Evolutionary conservation across 1,140 invertebrate species (phyloP).

Genomic region (Brachionus plicatilis): DNA sequence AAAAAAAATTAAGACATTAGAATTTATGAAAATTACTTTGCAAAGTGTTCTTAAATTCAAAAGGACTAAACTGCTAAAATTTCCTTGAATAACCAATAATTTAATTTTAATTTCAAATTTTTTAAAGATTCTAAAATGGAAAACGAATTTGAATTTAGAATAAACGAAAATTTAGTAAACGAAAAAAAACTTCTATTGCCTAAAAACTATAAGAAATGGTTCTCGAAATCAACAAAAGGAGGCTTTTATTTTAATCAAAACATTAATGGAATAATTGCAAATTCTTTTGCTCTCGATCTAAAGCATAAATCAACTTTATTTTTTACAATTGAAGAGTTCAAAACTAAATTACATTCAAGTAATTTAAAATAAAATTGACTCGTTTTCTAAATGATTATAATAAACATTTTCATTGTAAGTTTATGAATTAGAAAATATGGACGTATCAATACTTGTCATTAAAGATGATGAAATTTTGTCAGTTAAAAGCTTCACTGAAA

Average conservation of each 20-base stretch:
- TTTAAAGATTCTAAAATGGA: background rate
- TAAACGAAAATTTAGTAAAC: background rate
- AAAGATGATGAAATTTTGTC: background rate
- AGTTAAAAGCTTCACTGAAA: slow-evolving; percentile 1
- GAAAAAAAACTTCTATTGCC: background rate
- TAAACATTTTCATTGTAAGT: background rate
- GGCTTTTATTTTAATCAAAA: slow-evolving; percentile 18
- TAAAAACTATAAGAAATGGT: slow-evolving; percentile 15
- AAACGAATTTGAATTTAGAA: background rate
- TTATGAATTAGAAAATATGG: background rate
- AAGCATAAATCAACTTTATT: background rate
- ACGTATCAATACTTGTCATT: background rate
- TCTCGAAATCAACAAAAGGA: slow-evolving; percentile 11
- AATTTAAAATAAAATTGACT: background rate
- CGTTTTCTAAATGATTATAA: background rate
- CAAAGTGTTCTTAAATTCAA: too few relatives aligned
- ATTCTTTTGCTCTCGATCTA: slow-evolving; percentile 23
- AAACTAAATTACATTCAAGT: background rate
- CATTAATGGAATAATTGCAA: background rate
- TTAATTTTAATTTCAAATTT: background rate
- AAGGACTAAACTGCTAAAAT: too few relatives aligned
- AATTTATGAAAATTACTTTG: too few relatives aligned
- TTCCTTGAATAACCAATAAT: background rate
- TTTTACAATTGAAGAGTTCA: slow-evolving; percentile 6
- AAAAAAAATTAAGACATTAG: too few relatives aligned